These are phyloP conservation scores for Drosophila anomalipes DNA, from an alignment of 2,888 invertebrate species.

Conservation along the genomic window DNA sequence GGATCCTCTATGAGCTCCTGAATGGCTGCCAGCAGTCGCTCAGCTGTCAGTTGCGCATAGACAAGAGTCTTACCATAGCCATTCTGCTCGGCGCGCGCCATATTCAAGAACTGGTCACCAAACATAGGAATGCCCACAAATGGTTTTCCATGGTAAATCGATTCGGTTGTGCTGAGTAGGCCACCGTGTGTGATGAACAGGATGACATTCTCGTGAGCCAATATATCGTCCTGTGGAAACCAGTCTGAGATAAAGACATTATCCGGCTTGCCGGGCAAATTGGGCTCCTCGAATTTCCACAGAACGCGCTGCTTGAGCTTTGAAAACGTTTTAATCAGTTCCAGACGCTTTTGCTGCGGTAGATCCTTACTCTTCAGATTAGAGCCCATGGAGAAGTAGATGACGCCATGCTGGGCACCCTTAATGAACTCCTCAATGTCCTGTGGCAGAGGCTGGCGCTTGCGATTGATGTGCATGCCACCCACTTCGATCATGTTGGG, in stretches of 20 bases:
- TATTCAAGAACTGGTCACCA: constrained; percentile 86
- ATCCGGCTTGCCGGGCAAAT: constrained; percentile 76
- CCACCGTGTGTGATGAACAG: constrained; percentile 86
- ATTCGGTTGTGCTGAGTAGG: constrained; percentile 86
- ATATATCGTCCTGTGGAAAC: constrained; percentile 86
- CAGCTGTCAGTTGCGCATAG: constrained; percentile 79
- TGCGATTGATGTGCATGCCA: constrained; percentile 84
- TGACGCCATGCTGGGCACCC: constrained; percentile 84
- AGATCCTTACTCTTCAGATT: constrained; percentile 79
- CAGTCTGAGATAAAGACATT: constrained; percentile 85
- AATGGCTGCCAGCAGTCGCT: constrained; percentile 75
- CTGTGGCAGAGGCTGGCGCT: constrained; percentile 75
- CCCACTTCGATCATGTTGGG: constrained; percentile 85
- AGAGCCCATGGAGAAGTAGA: constrained; percentile 86
- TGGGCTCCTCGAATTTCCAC: constrained; percentile 85
- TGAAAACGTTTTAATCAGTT: constrained; percentile 72
- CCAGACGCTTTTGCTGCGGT: constrained; percentile 70
- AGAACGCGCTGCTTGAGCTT: constrained; percentile 84
- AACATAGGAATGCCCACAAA: constrained; percentile 86
- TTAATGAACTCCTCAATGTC: constrained; percentile 84
- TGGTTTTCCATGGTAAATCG: constrained; percentile 86
- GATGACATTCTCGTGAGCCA: constrained; percentile 86
- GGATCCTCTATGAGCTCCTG: constrained; percentile 60
- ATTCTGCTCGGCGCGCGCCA: constrained; percentile 83
- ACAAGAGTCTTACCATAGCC: constrained; percentile 85